Evolutionary conservation across 2,113 vertebrate species (phyloP), one percentile per base, ranked within the genome.

Genomic region (Hyaena hyaena): DNA sequence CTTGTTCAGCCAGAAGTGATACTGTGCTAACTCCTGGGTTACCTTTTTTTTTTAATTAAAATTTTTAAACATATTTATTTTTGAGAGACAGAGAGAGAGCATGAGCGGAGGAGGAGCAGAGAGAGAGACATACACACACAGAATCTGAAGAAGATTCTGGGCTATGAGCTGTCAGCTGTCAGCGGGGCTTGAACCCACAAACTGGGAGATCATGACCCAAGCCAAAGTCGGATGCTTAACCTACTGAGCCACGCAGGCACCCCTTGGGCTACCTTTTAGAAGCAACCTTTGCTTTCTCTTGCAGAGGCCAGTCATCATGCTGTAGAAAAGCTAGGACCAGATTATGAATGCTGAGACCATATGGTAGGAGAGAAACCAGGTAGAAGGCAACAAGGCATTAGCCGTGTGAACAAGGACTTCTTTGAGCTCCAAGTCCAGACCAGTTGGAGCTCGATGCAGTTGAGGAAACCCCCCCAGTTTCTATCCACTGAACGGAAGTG

Each of bases 401-500:
- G 69, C 1, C 24, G 2, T 0, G 10, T 0, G 4, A 21, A 19
- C 2, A 7, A 68, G n/a, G 39, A 28, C 45, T 43, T 31, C 26
- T 15, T 17, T 3, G 0, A 26, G 12, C n/a, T 68, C 31, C 4
- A 45, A 2, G 45, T 9, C 2, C 14, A 26, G 39, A 12, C 69
- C 35, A 8, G 35, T 3, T 8, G 2, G 14, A 9, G 23, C 16
- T 15, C 10, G 63, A 5, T 15, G 10, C 9, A 61, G 39, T 6
- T 1, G 5, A 33, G 21, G 5, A 5, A 5, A 16, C 6, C 11
- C 19, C 53, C 35, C 33, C 2, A 26, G n/a, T 24, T 21, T 43
- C 55, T 3, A 7, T 1, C 5, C 43, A 12, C 0, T 3, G 19
- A 66, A 14, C 80, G 16, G 16, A 61, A 5, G 21, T 24, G 55